phyloP scores from a whole-genome alignment of 2,888 invertebrate genomes.

The Galerucella pusilla region DNA sequence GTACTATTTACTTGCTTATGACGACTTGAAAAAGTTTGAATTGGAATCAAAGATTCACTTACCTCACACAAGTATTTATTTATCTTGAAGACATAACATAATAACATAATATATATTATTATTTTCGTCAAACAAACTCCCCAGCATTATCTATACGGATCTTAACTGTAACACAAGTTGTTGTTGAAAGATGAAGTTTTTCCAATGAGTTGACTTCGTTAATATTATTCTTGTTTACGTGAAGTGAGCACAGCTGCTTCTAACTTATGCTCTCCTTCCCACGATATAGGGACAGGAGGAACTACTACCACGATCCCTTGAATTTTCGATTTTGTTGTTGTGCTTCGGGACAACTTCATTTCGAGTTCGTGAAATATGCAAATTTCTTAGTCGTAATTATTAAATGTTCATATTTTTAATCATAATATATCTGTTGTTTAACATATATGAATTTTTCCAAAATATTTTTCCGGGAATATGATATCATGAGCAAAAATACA shows the following conservation, averaged over 20 bases:
- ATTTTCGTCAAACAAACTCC: background rate
- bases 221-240: conserved; percentile 50
- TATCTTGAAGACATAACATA: too few relatives aligned
- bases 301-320: conserved; percentile 35
- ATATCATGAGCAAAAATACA: too few relatives aligned
- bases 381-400: background rate
- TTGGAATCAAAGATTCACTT: too few relatives aligned
- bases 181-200: conserved; percentile 35
- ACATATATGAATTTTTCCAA: too few relatives aligned
- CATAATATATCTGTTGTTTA: too few relatives aligned
- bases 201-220: conserved; percentile 47
- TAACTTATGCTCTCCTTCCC: conserved; percentile 51
- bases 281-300: conserved; percentile 47
- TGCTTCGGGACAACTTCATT: conserved; percentile 10
- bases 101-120: background rate
- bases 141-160: background rate
- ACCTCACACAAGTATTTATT: too few relatives aligned
- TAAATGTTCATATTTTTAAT: background rate
- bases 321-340: conserved; percentile 24
- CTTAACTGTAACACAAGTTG: background rate
- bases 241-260: conserved; percentile 52
- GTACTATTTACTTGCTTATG: too few relatives aligned
- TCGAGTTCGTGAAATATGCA: background rate
- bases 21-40: too few relatives aligned
- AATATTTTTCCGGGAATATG: too few relatives aligned